These are phyloP conservation scores for Phaedon cochleariae DNA, from an alignment of 2,888 invertebrate genomes.

Conservation along the genomic window DNA sequence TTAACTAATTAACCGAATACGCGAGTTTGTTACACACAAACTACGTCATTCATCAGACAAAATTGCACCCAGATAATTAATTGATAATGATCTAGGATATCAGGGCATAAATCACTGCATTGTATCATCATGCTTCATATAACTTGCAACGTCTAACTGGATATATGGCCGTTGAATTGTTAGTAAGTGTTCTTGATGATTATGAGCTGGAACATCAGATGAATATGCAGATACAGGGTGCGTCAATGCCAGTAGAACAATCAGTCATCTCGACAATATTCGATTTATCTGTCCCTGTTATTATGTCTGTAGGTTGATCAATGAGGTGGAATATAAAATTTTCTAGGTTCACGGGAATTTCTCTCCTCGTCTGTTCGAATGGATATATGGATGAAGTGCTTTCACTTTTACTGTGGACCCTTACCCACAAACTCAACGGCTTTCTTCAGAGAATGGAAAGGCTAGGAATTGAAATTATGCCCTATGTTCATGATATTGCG, in stretches of 20 bases:
- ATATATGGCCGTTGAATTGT: constrained; percentile 4
- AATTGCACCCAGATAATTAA: constrained; percentile 18
- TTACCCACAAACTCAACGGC: too few species aligned
- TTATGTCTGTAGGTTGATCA: too few species aligned
- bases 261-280: too few species aligned
- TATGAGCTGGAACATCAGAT: neutral
- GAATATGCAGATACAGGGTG: neutral
- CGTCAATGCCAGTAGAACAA: neutral
- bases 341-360: too few species aligned
- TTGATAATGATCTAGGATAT: constrained; percentile 21
- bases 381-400: too few species aligned
- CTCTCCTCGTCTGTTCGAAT: too few species aligned
- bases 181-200: constrained; percentile 1
- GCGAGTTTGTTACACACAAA: constrained; percentile 13
- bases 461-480: too few species aligned
- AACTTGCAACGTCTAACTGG: constrained; percentile 3
- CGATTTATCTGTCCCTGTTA: too few species aligned
- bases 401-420: too few species aligned
- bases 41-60: constrained; percentile 15
- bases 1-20: neutral
- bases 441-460: too few species aligned
- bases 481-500: too few species aligned
- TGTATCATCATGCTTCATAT: constrained; percentile 20
- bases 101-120: constrained; percentile 9
- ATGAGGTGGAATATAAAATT: too few species aligned